phyloP scores from a whole-genome alignment of 2,888 invertebrate species.

The Morpho achilles region DNA sequence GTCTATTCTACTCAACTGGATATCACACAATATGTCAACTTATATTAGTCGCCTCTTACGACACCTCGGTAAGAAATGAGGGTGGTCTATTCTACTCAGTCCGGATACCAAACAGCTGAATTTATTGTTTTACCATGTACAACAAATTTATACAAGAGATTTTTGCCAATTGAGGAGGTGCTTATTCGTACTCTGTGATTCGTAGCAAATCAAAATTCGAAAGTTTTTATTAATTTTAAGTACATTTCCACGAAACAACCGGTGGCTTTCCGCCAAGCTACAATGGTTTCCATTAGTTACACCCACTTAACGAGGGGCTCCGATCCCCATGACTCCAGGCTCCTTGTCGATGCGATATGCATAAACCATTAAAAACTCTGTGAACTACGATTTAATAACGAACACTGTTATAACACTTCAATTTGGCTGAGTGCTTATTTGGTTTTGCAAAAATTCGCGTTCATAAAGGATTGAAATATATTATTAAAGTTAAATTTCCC shows the following conservation, averaged over 20 bases:
- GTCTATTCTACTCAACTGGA: too few species aligned
- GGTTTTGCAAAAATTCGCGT: neutral
- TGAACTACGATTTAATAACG: slow-evolving; percentile 9
- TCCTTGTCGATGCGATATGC: slow-evolving; percentile 17
- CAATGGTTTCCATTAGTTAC: slow-evolving; percentile 11
- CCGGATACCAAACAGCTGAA: too few species aligned
- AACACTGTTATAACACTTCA: slow-evolving; percentile 3
- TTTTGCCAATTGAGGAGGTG: too few species aligned
- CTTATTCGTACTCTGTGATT: neutral
- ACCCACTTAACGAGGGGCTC: slow-evolving; percentile 11
- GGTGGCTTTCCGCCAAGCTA: slow-evolving; percentile 6
- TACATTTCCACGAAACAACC: neutral
- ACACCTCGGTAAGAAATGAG: too few species aligned
- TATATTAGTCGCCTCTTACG: too few species aligned
- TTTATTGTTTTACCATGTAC: too few species aligned
- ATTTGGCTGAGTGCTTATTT: neutral
- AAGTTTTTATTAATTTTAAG: slow-evolving; percentile 2
- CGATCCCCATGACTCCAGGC: slow-evolving; percentile 9
- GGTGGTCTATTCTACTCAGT: too few species aligned
- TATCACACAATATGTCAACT: too few species aligned
- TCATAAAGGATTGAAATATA: too few species aligned
- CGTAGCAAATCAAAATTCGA: neutral
- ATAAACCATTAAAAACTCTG: slow-evolving; percentile 13
- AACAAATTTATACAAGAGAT: too few species aligned
- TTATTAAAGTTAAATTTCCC: neutral